Base-by-base conservation (phyloP, 1,140 invertebrate species). In the Neodiprion pinetum region DNA sequence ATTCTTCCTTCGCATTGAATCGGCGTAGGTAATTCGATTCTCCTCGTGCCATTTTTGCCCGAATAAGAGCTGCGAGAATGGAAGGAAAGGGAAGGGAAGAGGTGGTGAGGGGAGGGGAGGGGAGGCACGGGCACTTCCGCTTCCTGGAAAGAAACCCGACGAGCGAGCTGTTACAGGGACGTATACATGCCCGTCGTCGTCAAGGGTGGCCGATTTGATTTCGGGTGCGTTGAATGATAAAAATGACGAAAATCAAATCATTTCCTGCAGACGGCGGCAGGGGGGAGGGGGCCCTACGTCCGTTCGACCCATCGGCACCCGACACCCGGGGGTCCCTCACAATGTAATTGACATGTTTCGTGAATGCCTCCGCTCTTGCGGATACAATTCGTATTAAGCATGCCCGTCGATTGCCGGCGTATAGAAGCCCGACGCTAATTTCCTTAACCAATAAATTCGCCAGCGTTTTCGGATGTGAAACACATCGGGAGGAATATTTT, bases 361-460 rank as follows among this genome's bases (percentile, higher is more conserved):
- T 83, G 82, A 84, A 85, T 81, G 80, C 81, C 80, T 75, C 77
- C 81, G 79, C 76, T 84, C 81, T 82, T 79, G 80, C 82, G 82
- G 82, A 83, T 80, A 76, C 80, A 80, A 83, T 79, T 83, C 83
- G 81, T 80, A 84, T 85, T 85, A 85, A 84, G 80, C 83, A 81
- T 82, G 81, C 80, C 79, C 82, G 83, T 81, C 81, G 79, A 78
- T 81, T 80, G 67, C 11, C 17, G 67, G 11, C 11, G 78, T 75
- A 61, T 61, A 40, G 28, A 61, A 12, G 53, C n/a, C 53, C 9
- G 53, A 61, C 53, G 53, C 53, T 61, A 61, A 61, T 61, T 61
- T 61, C 53, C 53, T 61, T 61, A 61, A 61, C 53, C 53, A 61
- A 61, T 40, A 40, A 40, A 40, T 40, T 40, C 28, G 28, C 28